These are phyloP conservation scores for Malacoraja senta DNA, from an alignment of 2,797 vertebrate species.

Conservation along the genomic window DNA sequence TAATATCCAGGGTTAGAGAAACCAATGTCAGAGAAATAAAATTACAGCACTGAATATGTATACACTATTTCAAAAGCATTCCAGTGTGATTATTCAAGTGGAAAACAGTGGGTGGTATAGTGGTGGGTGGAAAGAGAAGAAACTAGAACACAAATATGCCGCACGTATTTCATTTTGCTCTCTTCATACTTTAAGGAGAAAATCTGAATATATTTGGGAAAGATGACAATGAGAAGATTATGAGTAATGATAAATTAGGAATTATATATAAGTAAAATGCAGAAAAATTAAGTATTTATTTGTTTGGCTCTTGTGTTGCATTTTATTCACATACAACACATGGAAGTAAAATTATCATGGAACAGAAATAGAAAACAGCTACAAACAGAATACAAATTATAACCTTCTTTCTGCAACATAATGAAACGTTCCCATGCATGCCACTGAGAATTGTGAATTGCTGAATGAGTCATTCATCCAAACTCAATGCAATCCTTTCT, in stretches of 20 bases:
- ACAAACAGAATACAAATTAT: conserved; percentile 32
- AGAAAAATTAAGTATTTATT: not conserved
- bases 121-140: conserved; percentile 28
- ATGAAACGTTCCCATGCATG: conserved; percentile 18
- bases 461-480: conserved; percentile 17
- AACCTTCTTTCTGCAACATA: conserved; percentile 24
- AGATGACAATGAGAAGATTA: not conserved
- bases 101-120: conserved; percentile 9
- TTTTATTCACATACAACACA: not conserved
- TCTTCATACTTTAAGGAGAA: not conserved
- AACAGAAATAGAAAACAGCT: conserved; percentile 33
- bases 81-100: conserved; percentile 7
- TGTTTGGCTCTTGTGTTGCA: not conserved
- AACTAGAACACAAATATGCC: conserved; percentile 16
- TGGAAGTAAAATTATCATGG: conserved; percentile 13
- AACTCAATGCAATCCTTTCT: not conserved
- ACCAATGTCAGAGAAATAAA: not conserved
- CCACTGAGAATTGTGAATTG: conserved; percentile 30
- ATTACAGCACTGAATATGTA: not conserved
- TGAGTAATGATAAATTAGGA: conserved; percentile 3
- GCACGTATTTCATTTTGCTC: not conserved
- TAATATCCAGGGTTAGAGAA: not conserved
- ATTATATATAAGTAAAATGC: not conserved
- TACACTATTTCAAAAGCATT: conserved; percentile 4
- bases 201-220: conserved; percentile 15